Conservation (phyloP, 2,888 invertebrate species). For the Strigamia transsilvanica region DNA sequence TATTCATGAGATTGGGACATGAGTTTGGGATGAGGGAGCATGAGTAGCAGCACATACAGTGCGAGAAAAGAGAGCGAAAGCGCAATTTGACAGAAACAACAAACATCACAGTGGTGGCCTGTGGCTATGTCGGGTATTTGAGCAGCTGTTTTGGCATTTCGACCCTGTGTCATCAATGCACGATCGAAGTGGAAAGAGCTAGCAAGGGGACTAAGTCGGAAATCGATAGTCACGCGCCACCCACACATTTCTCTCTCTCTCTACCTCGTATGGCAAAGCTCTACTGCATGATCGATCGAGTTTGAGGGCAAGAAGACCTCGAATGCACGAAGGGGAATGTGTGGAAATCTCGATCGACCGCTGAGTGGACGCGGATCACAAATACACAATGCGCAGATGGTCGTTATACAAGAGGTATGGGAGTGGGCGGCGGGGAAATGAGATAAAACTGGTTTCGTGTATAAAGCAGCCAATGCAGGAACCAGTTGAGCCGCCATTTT, state of each 20-base stretch:
- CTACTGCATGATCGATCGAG: constrained; percentile 31
- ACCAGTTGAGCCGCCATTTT: background rate
- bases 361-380: constrained; percentile 26
- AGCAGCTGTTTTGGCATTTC: constrained; percentile 31
- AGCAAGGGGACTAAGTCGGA: constrained; percentile 6
- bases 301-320: constrained; percentile 5
- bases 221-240: constrained; percentile 31
- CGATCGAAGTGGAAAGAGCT: constrained; percentile 35
- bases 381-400: constrained; percentile 20
- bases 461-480: background rate
- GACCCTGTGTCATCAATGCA: constrained; percentile 38
- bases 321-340: constrained; percentile 22
- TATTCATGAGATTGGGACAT: constrained; percentile 17
- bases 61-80: background rate
- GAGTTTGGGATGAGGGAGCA: constrained; percentile 14
- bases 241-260: background rate
- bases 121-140: constrained; percentile 11
- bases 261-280: constrained; percentile 7
- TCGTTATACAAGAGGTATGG: constrained; percentile 5
- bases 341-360: constrained; percentile 35
- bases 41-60: background rate
- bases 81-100: constrained; percentile 21
- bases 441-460: constrained; percentile 16
- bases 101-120: constrained; percentile 25
- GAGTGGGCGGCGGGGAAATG: constrained; percentile 5